phyloP scores from a whole-genome alignment of 1,140 invertebrate genomes.

The Lerema accius region DNA sequence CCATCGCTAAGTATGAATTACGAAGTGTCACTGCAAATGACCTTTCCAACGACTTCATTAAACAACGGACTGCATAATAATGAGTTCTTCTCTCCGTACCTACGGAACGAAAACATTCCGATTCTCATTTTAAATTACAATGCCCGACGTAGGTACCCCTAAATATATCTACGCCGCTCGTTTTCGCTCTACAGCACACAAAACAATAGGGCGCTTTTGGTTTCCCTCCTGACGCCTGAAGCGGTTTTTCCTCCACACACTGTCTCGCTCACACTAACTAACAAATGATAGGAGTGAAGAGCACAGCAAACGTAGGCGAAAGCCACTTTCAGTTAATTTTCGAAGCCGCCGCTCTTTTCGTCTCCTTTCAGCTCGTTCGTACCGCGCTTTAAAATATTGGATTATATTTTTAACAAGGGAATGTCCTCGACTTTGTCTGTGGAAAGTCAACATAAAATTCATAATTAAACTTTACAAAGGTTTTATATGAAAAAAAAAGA shows the following conservation, averaged over 20 bases:
- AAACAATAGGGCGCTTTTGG: slow-evolving; percentile 77
- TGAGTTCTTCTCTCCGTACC: slow-evolving; percentile 32
- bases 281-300: slow-evolving; percentile 47
- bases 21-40: slow-evolving; percentile 11
- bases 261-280: slow-evolving; percentile 46
- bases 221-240: slow-evolving; percentile 69
- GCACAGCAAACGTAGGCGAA: slow-evolving; percentile 49
- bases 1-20: slow-evolving; percentile 8
- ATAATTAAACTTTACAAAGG: no score
- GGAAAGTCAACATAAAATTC: not conserved
- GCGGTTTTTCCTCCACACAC: slow-evolving; percentile 56
- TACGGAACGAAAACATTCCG: slow-evolving; percentile 41
- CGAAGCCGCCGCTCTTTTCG: slow-evolving; percentile 60
- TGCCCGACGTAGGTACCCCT: slow-evolving; percentile 51
- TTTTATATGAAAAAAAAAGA: no score
- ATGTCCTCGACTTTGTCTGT: not conserved
- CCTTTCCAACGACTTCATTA: slow-evolving; percentile 29
- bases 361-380: slow-evolving; percentile 48
- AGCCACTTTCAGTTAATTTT: slow-evolving; percentile 78
- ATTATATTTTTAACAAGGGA: slow-evolving; percentile 44
- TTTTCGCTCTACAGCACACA: slow-evolving; percentile 67
- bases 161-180: slow-evolving; percentile 53
- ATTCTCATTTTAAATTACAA: slow-evolving; percentile 73
- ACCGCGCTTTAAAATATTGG: slow-evolving; percentile 46
- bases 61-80: slow-evolving; percentile 34